Conservation (phyloP, 2,797 vertebrate genomes). For the Pelobates cultripes region DNA sequence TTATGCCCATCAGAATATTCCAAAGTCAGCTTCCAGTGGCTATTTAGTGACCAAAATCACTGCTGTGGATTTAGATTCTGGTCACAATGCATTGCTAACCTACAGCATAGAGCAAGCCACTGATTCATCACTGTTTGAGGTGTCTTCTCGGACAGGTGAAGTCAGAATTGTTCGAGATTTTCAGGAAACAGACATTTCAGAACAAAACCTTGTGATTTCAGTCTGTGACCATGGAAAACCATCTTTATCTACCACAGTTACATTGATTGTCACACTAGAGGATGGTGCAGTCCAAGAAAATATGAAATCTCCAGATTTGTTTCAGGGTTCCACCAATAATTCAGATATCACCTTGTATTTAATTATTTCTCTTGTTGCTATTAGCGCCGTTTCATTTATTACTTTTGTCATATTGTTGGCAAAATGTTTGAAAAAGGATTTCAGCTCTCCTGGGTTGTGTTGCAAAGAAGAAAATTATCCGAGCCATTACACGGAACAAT, state of each 20-base stretch:
- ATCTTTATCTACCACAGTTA: conserved; percentile 80
- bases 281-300: conserved; percentile 73
- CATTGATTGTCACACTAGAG: conserved; percentile 82
- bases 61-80: conserved; percentile 90
- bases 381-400: conserved; percentile 85
- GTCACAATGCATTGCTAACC: conserved; percentile 93
- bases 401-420: conserved; percentile 84
- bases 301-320: conserved; percentile 74
- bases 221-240: conserved; percentile 89
- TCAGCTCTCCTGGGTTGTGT: conserved; percentile 60
- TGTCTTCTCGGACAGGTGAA: conserved; percentile 85
- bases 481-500: conserved; percentile 81
- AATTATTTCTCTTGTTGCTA: conserved; percentile 87
- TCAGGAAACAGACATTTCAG: conserved; percentile 77
- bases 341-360: conserved; percentile 89
- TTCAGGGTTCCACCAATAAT: conserved; percentile 70
- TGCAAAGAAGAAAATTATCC: conserved; percentile 69
- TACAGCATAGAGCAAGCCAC: conserved; percentile 85
- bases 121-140: conserved; percentile 82
- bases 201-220: conserved; percentile 81
- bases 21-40: conserved; percentile 78
- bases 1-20: conserved; percentile 76
- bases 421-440: conserved; percentile 76
- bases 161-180: conserved; percentile 82
- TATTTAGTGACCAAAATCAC: conserved; percentile 90